Conservation (phyloP, 2,888 invertebrate genomes). For the Phasia obesa region DNA sequence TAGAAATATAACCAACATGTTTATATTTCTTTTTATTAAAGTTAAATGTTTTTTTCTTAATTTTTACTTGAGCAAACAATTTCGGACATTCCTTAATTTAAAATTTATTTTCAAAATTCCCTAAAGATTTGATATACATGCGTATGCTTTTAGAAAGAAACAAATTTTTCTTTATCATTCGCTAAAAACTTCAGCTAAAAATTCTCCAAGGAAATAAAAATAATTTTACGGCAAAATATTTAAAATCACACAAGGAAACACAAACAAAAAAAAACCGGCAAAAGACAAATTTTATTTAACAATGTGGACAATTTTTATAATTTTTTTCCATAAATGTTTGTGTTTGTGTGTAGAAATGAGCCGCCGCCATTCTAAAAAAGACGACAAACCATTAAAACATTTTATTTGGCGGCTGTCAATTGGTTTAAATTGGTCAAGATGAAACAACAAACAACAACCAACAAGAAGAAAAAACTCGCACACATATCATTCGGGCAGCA, state of each 20-base stretch:
- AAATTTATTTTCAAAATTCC: slow-evolving; percentile 45
- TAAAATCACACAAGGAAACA: slow-evolving; percentile 15
- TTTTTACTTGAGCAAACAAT: not conserved
- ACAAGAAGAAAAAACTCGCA: slow-evolving; percentile 76
- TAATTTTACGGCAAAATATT: slow-evolving; percentile 51
- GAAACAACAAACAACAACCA: slow-evolving; percentile 26
- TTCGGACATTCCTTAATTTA: slow-evolving; percentile 2
- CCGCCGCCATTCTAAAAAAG: slow-evolving; percentile 64
- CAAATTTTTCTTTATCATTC: slow-evolving; percentile 17
- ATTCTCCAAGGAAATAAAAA: slow-evolving; percentile 52
- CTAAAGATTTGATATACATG: slow-evolving; percentile 14
- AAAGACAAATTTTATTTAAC: slow-evolving; percentile 69
- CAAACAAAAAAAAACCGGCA: slow-evolving; percentile 12
- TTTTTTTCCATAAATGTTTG: slow-evolving; percentile 11
- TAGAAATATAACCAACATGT: too few relatives aligned
- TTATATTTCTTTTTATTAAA: too few relatives aligned
- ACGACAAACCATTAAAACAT: slow-evolving; percentile 67
- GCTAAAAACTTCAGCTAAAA: not conserved
- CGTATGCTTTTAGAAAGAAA: not conserved
- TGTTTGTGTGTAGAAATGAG: slow-evolving; percentile 28
- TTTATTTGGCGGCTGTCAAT: slow-evolving; percentile 71
- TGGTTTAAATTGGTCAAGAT: slow-evolving; percentile 70
- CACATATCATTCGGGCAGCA: slow-evolving; percentile 78
- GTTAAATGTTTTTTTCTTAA: not conserved
- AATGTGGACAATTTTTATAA: slow-evolving; percentile 58